Conservation (phyloP, 1,140 invertebrate genomes). For the Lysiphlebus fabarum region DNA sequence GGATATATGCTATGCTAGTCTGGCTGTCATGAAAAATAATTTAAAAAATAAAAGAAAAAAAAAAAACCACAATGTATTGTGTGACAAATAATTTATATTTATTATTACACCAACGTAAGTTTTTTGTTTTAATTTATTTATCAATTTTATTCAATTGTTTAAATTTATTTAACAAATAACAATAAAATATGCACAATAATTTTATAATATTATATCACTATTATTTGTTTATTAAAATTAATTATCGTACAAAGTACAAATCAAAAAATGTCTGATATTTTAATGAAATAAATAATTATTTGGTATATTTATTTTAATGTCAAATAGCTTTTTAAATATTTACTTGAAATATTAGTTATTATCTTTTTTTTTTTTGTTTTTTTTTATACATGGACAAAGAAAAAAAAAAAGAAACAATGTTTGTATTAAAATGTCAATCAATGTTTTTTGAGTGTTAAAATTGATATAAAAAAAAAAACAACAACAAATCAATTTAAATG, state of each 20-base stretch:
- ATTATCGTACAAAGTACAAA: too few species aligned
- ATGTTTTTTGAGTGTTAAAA: too few species aligned
- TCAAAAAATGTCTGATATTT: not conserved
- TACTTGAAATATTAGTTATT: too few species aligned
- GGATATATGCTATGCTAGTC: conserved; percentile 7
- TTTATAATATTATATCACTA: not conserved
- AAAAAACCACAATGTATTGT: conserved; percentile 1
- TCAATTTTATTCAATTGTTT: not conserved
- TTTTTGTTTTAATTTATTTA: not conserved
- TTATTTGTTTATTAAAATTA: too few species aligned
- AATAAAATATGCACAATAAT: conserved; percentile 12
- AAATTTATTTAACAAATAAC: not conserved
- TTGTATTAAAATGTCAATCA: not conserved
- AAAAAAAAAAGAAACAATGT: not conserved
- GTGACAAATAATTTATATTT: conserved; percentile 9
- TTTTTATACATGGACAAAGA: too few species aligned
- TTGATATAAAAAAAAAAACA: too few species aligned
- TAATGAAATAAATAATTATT: not conserved
- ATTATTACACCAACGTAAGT: conserved; percentile 4
- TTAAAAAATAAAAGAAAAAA: not conserved
- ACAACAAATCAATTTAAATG: too few species aligned
- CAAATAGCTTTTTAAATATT: too few species aligned
- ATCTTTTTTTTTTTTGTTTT: too few species aligned
- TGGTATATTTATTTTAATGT: not conserved
- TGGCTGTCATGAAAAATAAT: conserved; percentile 3